These are phyloP conservation scores for Spialia ferax DNA, from an alignment of 2,888 invertebrate species.

Conservation along the genomic window DNA sequence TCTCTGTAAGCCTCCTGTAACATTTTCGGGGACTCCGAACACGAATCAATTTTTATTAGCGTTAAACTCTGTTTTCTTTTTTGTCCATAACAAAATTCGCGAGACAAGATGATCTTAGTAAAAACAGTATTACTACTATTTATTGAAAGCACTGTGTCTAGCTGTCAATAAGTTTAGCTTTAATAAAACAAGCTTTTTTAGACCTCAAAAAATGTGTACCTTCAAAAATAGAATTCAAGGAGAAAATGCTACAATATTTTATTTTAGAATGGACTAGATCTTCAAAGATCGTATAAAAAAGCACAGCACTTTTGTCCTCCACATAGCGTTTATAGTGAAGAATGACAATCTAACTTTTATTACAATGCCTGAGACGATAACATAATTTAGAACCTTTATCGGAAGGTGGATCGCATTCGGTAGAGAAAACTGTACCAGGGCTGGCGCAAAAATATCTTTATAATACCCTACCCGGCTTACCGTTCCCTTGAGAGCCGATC, in stretches of 20 bases:
- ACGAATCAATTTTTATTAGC: too few species aligned
- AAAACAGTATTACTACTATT: too few species aligned
- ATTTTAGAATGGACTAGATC: not conserved
- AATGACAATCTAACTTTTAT: conserved; percentile 32
- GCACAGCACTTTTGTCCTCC: conserved; percentile 10
- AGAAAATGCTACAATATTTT: not conserved
- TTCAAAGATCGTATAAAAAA: not conserved
- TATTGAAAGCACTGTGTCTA: too few species aligned
- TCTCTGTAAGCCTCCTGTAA: too few species aligned
- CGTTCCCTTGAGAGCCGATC: conserved; percentile 26
- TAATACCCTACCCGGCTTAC: conserved; percentile 13
- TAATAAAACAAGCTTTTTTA: too few species aligned
- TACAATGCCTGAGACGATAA: conserved; percentile 37
- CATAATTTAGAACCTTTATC: conserved; percentile 40
- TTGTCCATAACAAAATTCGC: too few species aligned
- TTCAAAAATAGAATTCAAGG: not conserved
- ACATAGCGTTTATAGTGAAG: conserved; percentile 10
- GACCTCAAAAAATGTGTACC: too few species aligned
- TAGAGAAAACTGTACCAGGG: conserved; percentile 25
- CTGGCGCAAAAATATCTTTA: conserved; percentile 31
- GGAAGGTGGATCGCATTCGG: conserved; percentile 34
- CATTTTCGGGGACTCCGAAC: too few species aligned
- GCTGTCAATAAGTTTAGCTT: too few species aligned
- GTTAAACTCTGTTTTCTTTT: too few species aligned
- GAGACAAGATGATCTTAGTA: too few species aligned